Evolutionary conservation across 2,888 invertebrate species (phyloP).

Genomic region (Zaprionus bogoriensis): DNA sequence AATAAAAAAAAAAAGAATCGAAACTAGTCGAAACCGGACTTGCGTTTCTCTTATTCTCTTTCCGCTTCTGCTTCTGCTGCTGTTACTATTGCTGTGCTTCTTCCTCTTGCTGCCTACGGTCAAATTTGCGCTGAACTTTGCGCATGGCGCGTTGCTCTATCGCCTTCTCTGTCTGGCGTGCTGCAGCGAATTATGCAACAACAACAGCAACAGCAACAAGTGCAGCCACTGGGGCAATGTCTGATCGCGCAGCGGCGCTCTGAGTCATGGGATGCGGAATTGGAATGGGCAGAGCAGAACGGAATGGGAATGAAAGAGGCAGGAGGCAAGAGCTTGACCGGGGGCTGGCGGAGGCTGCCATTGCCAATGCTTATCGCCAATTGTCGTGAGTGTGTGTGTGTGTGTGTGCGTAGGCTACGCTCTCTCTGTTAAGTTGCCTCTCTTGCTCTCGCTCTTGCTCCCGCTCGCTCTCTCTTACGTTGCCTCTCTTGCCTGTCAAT

Average conservation of each 20-base stretch:
- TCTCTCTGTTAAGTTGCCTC: neutral
- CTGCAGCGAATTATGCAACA: slow-evolving; percentile 30
- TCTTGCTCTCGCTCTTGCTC: slow-evolving; percentile 2
- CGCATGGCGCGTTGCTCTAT: slow-evolving; percentile 1
- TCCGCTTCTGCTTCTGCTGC: neutral
- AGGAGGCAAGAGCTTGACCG: neutral
- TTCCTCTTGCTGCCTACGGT: slow-evolving; percentile 16
- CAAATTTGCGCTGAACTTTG: slow-evolving; percentile 37
- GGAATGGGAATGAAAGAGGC: neutral
- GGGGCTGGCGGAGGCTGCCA: neutral
- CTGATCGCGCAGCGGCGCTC: slow-evolving; percentile 21
- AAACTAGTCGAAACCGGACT: slow-evolving; percentile 46
- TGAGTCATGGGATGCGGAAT: slow-evolving; percentile 28
- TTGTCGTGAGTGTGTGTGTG: slow-evolving; percentile 13
- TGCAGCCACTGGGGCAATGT: slow-evolving; percentile 32
- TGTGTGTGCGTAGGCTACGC: neutral
- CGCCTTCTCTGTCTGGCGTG: slow-evolving; percentile 7
- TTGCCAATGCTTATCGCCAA: slow-evolving; percentile 34
- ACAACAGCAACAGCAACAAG: slow-evolving; percentile 15
- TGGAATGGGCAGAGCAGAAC: neutral
- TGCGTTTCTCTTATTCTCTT: neutral
- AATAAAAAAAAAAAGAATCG: neutral
- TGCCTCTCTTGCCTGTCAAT: slow-evolving; percentile 1
- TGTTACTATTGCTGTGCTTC: too few species aligned
- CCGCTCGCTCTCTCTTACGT: slow-evolving; percentile 18